These are phyloP conservation scores for Rhaphigaster nebulosa DNA, from an alignment of 2,888 invertebrate genomes.

Conservation along the genomic window DNA sequence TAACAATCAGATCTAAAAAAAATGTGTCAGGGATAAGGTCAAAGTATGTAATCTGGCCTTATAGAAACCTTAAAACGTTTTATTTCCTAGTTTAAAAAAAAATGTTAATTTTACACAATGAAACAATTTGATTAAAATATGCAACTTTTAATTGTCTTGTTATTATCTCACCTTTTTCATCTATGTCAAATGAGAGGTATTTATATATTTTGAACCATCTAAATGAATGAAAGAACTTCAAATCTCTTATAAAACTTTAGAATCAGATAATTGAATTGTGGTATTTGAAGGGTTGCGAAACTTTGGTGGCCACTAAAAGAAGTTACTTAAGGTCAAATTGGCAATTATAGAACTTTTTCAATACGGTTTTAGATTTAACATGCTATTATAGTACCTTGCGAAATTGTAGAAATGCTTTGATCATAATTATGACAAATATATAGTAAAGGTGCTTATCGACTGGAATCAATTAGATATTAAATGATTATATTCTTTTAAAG, in stretches of 20 bases:
- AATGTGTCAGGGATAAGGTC: constrained; percentile 45
- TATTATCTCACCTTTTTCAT: background rate
- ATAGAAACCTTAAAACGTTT: background rate
- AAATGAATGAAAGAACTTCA: background rate
- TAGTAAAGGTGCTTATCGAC: background rate
- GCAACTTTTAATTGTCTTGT: background rate
- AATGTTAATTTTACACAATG: background rate
- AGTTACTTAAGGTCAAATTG: background rate
- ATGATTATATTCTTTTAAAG: too few species aligned
- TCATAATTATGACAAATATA: background rate
- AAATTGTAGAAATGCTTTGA: background rate
- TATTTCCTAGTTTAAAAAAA: background rate
- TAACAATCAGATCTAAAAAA: background rate
- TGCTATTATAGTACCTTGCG: background rate
- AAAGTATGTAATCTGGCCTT: background rate
- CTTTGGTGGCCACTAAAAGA: background rate
- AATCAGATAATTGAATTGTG: background rate
- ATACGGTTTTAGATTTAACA: too few species aligned
- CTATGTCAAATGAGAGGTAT: background rate
- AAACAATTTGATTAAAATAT: background rate
- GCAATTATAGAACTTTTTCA: background rate
- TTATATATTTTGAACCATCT: background rate
- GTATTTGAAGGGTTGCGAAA: background rate
- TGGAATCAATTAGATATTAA: too few species aligned
- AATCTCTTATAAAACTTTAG: background rate